Evolutionary conservation across 2,113 vertebrate species (phyloP).

Genomic region (Dascyllus trimaculatus): DNA sequence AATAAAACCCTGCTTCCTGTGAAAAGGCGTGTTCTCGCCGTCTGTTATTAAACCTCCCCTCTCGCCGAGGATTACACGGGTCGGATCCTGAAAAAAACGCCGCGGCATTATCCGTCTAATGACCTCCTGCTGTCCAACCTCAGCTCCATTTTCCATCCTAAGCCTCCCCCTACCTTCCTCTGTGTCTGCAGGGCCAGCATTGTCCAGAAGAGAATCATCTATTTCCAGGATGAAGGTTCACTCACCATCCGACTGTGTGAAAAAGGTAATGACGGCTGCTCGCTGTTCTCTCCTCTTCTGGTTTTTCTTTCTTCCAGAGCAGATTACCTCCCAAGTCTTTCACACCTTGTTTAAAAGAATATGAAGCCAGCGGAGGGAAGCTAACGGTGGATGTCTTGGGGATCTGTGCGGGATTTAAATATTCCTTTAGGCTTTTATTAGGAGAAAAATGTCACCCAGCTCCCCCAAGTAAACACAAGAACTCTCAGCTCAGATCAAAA

Average conservation of each 20-base stretch:
- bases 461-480: too few species aligned
- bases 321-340: conserved; percentile 9
- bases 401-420: conserved; percentile 35
- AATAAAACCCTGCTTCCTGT: conserved; percentile 15
- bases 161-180: not conserved
- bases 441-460: too few species aligned
- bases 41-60: conserved; percentile 38
- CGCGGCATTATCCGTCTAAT: conserved; percentile 36
- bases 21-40: conserved; percentile 38
- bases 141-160: not conserved
- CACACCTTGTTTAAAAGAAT: not conserved
- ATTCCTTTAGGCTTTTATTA: not conserved
- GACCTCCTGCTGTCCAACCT: conserved; percentile 1
- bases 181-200: conserved; percentile 90
- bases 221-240: conserved; percentile 96
- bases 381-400: conserved; percentile 11
- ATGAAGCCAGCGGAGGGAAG: not conserved
- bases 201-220: conserved; percentile 94
- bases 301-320: not conserved
- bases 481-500: too few species aligned
- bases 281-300: conserved; percentile 13
- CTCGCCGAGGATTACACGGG: conserved; percentile 39
- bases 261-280: conserved; percentile 87
- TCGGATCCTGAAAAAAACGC: conserved; percentile 17
- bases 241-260: conserved; percentile 95